Conservation (phyloP, 2,113 vertebrate genomes). For the Elgaria multicarinata region DNA sequence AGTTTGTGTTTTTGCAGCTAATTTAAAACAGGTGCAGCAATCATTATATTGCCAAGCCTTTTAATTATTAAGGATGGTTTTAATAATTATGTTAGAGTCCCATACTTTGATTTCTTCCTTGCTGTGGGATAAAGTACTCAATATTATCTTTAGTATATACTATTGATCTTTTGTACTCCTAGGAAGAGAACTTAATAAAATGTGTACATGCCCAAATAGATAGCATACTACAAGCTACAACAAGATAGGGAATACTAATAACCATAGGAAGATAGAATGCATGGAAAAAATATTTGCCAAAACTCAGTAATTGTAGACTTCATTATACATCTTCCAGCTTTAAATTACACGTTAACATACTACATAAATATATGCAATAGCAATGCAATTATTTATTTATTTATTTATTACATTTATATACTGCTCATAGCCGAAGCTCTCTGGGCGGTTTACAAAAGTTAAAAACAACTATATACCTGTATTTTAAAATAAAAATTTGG, state of each 20-base stretch:
- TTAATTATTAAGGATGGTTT: constrained; percentile 26
- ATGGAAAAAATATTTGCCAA: neutral
- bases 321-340: neutral
- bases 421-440: no score
- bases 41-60: constrained; percentile 53
- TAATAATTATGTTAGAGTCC: constrained; percentile 29
- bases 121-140: neutral
- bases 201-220: neutral
- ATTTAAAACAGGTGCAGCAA: constrained; percentile 47
- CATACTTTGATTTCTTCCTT: constrained; percentile 7
- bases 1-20: constrained; percentile 34
- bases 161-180: neutral
- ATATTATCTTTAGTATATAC: neutral
- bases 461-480: neutral
- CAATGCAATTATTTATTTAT: neutral
- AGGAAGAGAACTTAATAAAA: neutral
- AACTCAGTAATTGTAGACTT: neutral
- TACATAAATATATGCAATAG: neutral
- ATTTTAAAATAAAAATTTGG: neutral
- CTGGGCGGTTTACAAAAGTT: no score
- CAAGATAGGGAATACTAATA: constrained; percentile 39
- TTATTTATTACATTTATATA: no score
- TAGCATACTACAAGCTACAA: constrained; percentile 6
- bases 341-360: neutral
- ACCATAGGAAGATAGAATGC: constrained; percentile 20